Evolutionary conservation across 1,140 invertebrate genomes (phyloP).

Genomic region (Pogonognathellus flavescens): DNA sequence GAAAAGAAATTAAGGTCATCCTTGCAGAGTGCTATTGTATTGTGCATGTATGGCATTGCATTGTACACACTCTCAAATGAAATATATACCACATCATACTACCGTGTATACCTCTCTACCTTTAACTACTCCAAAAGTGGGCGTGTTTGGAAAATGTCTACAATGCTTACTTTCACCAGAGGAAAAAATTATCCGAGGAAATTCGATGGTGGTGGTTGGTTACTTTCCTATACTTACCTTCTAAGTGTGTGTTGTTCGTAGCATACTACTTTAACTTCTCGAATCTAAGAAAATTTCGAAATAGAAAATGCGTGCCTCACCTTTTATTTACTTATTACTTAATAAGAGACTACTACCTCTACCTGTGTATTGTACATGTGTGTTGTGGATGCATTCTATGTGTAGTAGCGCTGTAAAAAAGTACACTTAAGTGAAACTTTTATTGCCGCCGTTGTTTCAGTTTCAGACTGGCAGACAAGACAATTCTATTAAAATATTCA

Average conservation of each 20-base stretch:
- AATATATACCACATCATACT: too few relatives aligned
- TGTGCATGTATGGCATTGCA: too few relatives aligned
- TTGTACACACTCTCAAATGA: too few relatives aligned
- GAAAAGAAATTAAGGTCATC: too few relatives aligned
- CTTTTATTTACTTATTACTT: constrained; percentile 29
- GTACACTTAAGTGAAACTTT: constrained; percentile 38
- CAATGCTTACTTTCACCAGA: not conserved
- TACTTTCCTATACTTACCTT: not conserved
- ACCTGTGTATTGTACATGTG: too few relatives aligned
- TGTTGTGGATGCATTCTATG: not conserved
- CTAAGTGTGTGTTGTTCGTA: not conserved
- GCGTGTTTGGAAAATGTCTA: too few relatives aligned
- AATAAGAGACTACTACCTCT: not conserved
- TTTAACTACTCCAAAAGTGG: too few relatives aligned
- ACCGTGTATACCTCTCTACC: too few relatives aligned
- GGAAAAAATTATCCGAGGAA: constrained; percentile 28
- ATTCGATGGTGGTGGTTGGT: not conserved
- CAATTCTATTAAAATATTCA: constrained; percentile 27
- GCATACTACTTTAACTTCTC: not conserved
- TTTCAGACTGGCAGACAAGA: constrained; percentile 16
- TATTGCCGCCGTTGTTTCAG: constrained; percentile 21
- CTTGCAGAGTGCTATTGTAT: too few relatives aligned
- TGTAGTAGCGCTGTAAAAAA: constrained; percentile 24
- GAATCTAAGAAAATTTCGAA: not conserved
- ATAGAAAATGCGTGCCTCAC: constrained; percentile 30